These are phyloP conservation scores for Gortyna flavago DNA, from an alignment of 2,888 invertebrate genomes.

Conservation along the genomic window DNA sequence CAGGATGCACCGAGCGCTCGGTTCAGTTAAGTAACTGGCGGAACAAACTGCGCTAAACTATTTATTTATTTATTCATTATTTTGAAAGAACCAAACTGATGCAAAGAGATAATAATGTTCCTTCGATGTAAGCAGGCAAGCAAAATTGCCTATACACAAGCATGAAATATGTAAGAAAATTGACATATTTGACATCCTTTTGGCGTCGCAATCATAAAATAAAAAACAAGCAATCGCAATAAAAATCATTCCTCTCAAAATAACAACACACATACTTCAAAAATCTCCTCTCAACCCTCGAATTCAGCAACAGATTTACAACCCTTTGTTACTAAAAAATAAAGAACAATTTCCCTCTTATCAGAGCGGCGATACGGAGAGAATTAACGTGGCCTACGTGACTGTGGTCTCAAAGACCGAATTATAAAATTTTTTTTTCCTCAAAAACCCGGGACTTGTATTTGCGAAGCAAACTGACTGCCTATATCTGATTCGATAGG, in stretches of 20 bases:
- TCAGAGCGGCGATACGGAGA: conserved; percentile 69
- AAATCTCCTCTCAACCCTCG: conserved; percentile 33
- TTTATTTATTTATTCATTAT: no score
- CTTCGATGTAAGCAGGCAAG: not conserved
- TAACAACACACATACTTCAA: conserved; percentile 43
- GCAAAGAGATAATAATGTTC: not conserved
- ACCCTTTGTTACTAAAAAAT: conserved; percentile 65
- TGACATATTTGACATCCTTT: conserved; percentile 9
- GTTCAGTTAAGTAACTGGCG: no score
- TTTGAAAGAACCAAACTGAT: not conserved
- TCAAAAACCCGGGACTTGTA: conserved; percentile 53
- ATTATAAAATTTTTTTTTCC: conserved; percentile 64
- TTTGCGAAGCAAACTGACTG: conserved; percentile 65
- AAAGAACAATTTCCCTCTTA: conserved; percentile 77
- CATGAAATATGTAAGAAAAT: not conserved
- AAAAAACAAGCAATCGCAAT: conserved; percentile 39
- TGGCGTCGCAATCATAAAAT: conserved; percentile 17
- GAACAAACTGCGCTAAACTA: no score
- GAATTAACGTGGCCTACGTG: conserved; percentile 66
- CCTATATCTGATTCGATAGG: conserved; percentile 66
- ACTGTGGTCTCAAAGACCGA: conserved; percentile 53
- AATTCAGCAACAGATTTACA: conserved; percentile 48
- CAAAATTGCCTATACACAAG: not conserved
- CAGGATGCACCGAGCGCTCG: no score
- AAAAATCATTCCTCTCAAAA: conserved; percentile 43